Conservation (phyloP, 2,113 vertebrate genomes). For the Mormyrus lacerda region DNA sequence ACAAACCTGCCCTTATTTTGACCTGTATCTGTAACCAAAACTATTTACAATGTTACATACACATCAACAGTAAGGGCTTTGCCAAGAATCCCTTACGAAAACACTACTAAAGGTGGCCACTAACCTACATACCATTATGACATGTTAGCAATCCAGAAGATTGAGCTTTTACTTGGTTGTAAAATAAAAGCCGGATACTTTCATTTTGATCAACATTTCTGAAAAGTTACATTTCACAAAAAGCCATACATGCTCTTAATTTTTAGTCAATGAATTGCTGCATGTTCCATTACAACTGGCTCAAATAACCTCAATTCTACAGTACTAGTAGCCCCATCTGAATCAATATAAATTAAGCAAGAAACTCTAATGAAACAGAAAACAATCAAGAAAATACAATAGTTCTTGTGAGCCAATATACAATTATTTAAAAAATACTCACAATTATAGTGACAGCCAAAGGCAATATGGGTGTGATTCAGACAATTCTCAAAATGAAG, state of each 20-base stretch:
- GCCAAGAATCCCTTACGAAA: background rate
- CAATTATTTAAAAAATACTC: background rate
- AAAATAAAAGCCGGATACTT: background rate
- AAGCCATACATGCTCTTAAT: background rate
- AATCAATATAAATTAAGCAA: background rate
- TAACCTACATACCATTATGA: background rate
- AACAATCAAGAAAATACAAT: background rate
- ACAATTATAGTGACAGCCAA: background rate
- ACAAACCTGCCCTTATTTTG: background rate
- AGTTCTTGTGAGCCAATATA: background rate
- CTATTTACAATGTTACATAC: background rate
- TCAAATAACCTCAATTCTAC: background rate
- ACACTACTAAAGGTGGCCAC: background rate
- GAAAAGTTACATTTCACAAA: background rate
- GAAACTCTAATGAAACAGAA: background rate
- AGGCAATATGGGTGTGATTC: background rate
- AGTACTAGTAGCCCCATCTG: background rate
- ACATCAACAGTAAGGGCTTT: background rate
- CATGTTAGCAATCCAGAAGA: background rate
- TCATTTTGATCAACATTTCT: background rate
- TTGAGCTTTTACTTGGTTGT: background rate
- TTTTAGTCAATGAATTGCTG: background rate
- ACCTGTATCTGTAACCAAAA: constrained; percentile 1
- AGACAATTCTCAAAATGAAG: background rate
- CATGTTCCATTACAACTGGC: background rate